phyloP scores from a whole-genome alignment of 2,797 vertebrate species.

The Chromis chromis region DNA sequence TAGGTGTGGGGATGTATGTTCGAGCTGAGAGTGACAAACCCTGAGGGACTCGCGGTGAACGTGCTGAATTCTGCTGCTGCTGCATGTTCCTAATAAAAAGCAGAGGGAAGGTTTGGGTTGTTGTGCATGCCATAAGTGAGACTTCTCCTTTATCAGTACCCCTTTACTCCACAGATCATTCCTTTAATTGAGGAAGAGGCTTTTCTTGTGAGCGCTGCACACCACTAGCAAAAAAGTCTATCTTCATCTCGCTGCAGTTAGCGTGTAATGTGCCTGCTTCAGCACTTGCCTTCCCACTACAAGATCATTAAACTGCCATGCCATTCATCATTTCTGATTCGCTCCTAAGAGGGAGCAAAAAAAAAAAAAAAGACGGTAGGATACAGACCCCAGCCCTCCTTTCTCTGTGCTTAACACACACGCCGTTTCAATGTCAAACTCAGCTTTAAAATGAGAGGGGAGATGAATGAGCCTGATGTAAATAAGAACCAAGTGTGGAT shows the following conservation, averaged over 20 bases:
- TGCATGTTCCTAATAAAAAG: conserved; percentile 14
- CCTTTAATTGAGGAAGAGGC: conserved; percentile 51
- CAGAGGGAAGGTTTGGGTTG: conserved; percentile 10
- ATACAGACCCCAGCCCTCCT: conserved; percentile 41
- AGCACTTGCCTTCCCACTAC: conserved; percentile 64
- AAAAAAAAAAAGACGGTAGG: background rate
- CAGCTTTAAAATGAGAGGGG: conserved; percentile 34
- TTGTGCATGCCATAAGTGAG: conserved; percentile 16
- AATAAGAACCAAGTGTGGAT: conserved; percentile 54
- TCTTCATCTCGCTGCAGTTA: conserved; percentile 66
- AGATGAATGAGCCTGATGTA: conserved; percentile 70
- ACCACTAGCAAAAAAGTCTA: conserved; percentile 38
- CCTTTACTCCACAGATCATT: conserved; percentile 43
- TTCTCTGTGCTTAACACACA: conserved; percentile 54
- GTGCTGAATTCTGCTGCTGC: conserved; percentile 20
- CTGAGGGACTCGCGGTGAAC: conserved; percentile 3
- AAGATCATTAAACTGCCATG: conserved; percentile 66
- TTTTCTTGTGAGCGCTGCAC: conserved; percentile 36
- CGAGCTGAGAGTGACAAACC: conserved; percentile 21
- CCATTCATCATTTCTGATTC: conserved; percentile 69
- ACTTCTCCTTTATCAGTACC: conserved; percentile 21
- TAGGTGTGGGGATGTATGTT: conserved; percentile 13
- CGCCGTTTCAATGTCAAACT: conserved; percentile 65
- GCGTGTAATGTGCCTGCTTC: conserved; percentile 64
- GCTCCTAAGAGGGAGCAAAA: conserved; percentile 23